Percentiles rank a stretch among this genome's conserved stretches.
Conservation (phyloP, 2,888 invertebrate genomes). For the Polydrusus cervinus region DNA sequence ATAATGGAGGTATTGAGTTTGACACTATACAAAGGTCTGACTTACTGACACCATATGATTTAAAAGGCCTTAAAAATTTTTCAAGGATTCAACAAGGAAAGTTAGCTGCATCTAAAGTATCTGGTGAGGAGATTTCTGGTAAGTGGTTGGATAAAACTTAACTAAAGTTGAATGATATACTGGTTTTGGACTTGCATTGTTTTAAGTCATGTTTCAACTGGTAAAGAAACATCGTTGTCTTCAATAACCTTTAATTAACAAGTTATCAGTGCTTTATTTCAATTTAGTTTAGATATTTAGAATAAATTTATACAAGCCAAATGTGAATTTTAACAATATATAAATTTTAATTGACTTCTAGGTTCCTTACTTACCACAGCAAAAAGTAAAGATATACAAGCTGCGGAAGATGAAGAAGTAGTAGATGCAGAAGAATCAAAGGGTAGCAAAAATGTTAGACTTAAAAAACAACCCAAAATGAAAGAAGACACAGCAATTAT, state of each 20-base stretch:
- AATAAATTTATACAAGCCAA: no score
- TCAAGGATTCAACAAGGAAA: background rate
- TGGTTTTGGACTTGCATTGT: no score
- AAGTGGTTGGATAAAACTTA: background rate
- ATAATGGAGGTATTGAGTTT: conserved; percentile 19
- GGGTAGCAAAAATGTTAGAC: background rate
- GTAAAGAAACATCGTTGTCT: no score
- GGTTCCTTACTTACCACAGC: no score
- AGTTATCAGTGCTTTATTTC: no score
- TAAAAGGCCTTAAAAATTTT: conserved; percentile 11
- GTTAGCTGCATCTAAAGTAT: background rate
- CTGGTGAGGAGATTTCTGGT: background rate
- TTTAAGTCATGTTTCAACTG: no score
- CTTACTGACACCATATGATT: conserved; percentile 1
- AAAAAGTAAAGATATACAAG: background rate
- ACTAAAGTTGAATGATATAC: no score
- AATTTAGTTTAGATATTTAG: no score
- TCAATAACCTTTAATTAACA: no score
- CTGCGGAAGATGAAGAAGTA: background rate
- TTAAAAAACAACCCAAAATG: background rate
- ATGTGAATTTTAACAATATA: background rate
- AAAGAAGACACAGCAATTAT: background rate
- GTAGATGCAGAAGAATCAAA: background rate
- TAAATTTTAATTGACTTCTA: background rate
- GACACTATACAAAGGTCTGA: conserved; percentile 5